phyloP scores from a whole-genome alignment of 2,888 invertebrate species.

The Amblyjoppa proteus region DNA sequence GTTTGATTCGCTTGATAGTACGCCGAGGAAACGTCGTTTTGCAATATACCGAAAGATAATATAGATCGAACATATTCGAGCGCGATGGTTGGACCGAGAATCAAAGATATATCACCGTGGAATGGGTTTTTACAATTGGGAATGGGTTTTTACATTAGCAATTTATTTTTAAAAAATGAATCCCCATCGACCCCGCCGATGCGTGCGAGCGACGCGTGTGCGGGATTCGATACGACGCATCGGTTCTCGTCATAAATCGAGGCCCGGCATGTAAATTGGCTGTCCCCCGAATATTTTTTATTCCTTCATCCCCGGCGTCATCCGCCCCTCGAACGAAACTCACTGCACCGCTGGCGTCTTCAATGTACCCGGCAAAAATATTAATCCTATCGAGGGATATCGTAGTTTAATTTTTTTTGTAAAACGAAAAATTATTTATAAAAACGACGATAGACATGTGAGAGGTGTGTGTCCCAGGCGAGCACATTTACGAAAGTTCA shows the following conservation, averaged over 20 bases:
- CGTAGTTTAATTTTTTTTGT: background rate
- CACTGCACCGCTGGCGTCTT: conserved; percentile 4
- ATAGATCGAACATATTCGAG: background rate
- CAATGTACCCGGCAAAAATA: background rate
- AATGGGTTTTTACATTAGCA: background rate
- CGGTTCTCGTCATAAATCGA: conserved; percentile 67
- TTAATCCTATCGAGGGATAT: background rate
- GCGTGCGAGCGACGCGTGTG: conserved; percentile 47
- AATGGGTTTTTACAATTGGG: conserved; percentile 7
- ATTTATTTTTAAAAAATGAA: conserved; percentile 47
- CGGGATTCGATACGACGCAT: conserved; percentile 62
- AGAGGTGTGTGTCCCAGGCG: conserved; percentile 20
- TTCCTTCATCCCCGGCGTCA: conserved; percentile 36
- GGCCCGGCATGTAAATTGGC: conserved; percentile 65
- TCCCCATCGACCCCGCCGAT: conserved; percentile 33
- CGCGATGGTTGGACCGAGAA: conserved; percentile 21
- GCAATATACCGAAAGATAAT: background rate
- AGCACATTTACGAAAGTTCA: conserved; percentile 25
- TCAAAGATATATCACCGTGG: conserved; percentile 35
- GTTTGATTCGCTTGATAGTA: background rate
- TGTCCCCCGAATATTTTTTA: conserved; percentile 43
- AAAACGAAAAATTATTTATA: background rate
- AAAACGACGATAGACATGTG: background rate
- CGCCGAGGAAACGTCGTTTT: background rate
- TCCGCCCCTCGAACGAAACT: conserved; percentile 42